A percentile compares a stretch with the other conserved stretches of the same genome.
Evolutionary conservation across 2,797 vertebrate species (phyloP).

Genomic region (Dromococcyx pavoninus): DNA sequence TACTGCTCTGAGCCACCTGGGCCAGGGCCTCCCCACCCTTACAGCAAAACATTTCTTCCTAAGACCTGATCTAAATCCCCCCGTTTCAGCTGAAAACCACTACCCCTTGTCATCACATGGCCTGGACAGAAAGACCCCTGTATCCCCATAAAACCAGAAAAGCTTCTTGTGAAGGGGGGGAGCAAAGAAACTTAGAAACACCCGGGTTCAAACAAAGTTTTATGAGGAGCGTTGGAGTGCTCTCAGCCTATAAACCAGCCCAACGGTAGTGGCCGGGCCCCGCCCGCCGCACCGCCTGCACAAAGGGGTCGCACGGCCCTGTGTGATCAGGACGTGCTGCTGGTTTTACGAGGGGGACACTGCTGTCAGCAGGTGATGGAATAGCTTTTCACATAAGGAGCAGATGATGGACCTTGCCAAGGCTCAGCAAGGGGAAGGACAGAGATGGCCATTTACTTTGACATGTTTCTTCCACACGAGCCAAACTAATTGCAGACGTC

Average conservation of each 20-base stretch:
- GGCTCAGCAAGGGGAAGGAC: not conserved
- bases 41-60: no score
- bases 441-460: not conserved
- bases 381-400: conserved; percentile 8
- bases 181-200: not conserved
- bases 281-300: not conserved
- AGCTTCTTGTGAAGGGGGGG: not conserved
- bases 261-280: not conserved
- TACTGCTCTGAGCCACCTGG: no score
- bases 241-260: conserved; percentile 42
- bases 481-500: conserved; percentile 41
- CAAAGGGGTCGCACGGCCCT: not conserved
- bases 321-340: not conserved
- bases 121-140: not conserved
- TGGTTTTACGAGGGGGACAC: conserved; percentile 45
- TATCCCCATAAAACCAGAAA: not conserved
- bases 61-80: no score
- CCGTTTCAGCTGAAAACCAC: no score
- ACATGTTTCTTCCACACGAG: conserved; percentile 47
- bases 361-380: conserved; percentile 63
- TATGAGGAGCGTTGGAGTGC: conserved; percentile 54
- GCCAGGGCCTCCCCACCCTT: no score
- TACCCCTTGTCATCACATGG: no score
- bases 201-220: conserved; percentile 57
- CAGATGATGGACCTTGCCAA: conserved; percentile 68